Evolutionary conservation across 37 sponge, comb jelly and placozoan genomes (phyloP), one percentile per base, ranked within the genome.

Genomic region (Halisarca cf. caerulea): DNA sequence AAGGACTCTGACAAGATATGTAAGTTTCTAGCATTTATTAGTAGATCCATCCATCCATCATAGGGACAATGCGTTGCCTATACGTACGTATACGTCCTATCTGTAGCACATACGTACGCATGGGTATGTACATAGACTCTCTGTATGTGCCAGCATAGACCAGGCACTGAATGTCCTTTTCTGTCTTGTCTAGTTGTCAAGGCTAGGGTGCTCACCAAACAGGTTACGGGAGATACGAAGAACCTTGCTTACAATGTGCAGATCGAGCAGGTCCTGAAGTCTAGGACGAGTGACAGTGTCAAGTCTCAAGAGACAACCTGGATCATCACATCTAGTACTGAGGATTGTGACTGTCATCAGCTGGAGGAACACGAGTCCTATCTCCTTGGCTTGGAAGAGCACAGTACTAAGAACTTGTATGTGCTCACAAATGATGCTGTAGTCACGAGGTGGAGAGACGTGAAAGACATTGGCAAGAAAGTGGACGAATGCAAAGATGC

Each of bases 291-390:
- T 30, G 27, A 18, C 1, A 4, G 35, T 27, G 69, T 68, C 3
- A 68, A 68, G 33, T 28, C 35, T 68, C 1, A 0, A 1, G 33
- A 68, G 9, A 28, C 25, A 28, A 5, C 41, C 2, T 74, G 77
- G 77, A 6, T 74, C 0, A 43, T 74, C 21, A 39, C 77, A 37
- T 40, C 42, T 0, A 43, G 45, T 44, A 74, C 45, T 8, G 45
- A 74, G 2, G 41, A 43, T 3, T 74, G 77, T 24, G 77, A 74
- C 2, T 74, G 77, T 40, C 77, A 43, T 14, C 20, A 74, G 45
- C 42, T 74, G 20, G 2, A 43, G 77, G 2, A 0, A 9, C 2
- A 41, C 43, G 36, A 7, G 5, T 36, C 45, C 2, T 74, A 74
- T 25, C 17, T 74, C 21, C 38, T 40, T 17, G 77, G 45, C 2